A percentile compares a stretch with the other conserved stretches of the same genome.
These are phyloP conservation scores for Paradoxurus hermaphroditus DNA, from an alignment of 2,113 vertebrate species.

Conservation along the genomic window DNA sequence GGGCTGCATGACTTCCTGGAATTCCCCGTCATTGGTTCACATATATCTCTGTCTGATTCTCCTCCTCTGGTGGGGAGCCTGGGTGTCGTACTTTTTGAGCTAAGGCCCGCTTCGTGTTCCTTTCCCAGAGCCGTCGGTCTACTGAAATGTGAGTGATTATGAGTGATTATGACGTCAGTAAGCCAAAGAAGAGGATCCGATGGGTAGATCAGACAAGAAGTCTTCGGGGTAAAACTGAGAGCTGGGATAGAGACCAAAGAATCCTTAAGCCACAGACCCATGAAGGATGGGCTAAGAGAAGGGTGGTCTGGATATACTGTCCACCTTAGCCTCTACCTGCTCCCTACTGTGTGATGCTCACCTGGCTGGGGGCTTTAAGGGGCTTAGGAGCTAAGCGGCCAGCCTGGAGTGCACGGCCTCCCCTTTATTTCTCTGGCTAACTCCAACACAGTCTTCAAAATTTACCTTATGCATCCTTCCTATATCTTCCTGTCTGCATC, in stretches of 20 bases:
- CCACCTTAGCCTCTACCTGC: not conserved
- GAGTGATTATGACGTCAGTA: not conserved
- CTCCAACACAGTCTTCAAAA: not conserved
- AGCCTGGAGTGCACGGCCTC: not conserved
- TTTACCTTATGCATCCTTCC: not conserved
- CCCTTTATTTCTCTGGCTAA: not conserved
- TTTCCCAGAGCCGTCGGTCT: not conserved
- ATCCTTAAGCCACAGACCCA: not conserved
- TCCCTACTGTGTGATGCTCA: not conserved
- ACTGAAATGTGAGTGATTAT: not conserved
- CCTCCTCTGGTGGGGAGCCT: not conserved
- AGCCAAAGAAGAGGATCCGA: not conserved
- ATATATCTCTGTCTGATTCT: not conserved
- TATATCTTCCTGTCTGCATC: not conserved
- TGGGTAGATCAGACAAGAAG: not conserved
- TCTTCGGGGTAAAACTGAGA: not conserved
- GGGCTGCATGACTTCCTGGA: not conserved
- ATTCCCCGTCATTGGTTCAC: not conserved
- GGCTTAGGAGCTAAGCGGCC: not conserved
- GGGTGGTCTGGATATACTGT: not conserved
- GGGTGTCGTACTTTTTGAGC: not conserved
- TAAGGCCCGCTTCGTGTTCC: not conserved
- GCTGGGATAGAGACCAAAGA: not conserved
- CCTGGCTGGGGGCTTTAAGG: not conserved
- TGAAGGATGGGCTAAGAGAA: not conserved